Percentiles rank a stretch among this genome's conserved stretches.
These are phyloP conservation scores for Ictidomys tridecemlineatus DNA, from an alignment of 2,113 vertebrate genomes.

Conservation along the genomic window DNA sequence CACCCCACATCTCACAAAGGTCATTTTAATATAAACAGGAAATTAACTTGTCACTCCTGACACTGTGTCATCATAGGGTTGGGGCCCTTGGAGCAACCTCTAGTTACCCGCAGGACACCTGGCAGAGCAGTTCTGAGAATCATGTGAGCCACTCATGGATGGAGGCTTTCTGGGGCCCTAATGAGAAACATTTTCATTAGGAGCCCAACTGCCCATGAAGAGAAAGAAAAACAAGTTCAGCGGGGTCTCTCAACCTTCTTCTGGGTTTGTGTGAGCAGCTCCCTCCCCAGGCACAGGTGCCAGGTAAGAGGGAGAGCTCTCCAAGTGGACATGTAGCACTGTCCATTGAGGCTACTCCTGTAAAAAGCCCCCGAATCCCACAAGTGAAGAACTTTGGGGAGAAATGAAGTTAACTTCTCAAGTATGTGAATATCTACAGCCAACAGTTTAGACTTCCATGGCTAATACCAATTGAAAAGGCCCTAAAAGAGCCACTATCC, in stretches of 20 bases:
- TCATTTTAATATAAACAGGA: neutral
- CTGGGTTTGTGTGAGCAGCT: neutral
- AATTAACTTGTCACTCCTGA: neutral
- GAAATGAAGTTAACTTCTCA: neutral
- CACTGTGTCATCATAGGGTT: neutral
- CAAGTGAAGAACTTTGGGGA: neutral
- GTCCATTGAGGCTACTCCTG: neutral
- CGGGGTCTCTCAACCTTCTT: neutral
- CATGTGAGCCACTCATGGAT: neutral
- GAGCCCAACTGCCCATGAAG: slow-evolving; percentile 46
- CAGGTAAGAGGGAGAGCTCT: neutral
- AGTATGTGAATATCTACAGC: neutral
- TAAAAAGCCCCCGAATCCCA: neutral
- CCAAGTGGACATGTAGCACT: neutral
- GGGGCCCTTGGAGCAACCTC: neutral
- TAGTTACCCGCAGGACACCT: neutral
- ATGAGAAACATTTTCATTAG: slow-evolving; percentile 58
- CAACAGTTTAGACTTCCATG: neutral
- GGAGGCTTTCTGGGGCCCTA: slow-evolving; percentile 46
- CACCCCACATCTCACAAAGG: neutral
- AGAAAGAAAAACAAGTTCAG: slow-evolving; percentile 11
- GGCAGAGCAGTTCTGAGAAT: neutral
- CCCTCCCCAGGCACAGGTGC: neutral
- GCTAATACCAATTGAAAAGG: neutral
- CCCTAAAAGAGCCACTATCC: neutral